Evolutionary conservation across 1,140 invertebrate species (phyloP), one percentile per base, ranked within the genome.

Genomic region (Listronotus oregonensis): DNA sequence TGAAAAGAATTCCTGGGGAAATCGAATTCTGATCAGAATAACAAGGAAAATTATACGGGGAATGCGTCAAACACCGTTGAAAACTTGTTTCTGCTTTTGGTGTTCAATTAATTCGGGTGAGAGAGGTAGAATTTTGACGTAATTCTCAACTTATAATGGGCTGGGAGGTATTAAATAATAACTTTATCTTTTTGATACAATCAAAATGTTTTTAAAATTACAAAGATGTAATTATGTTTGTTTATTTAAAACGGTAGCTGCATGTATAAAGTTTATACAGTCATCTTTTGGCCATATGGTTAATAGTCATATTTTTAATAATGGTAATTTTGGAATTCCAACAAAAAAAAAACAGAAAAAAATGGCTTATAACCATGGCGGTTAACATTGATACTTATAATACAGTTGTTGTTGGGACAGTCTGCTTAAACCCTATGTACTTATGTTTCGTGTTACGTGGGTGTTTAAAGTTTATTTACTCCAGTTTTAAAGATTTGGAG

Each of bases 1-100:
- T 54, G 50, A 63, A 63, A 54, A 63, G 50, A 63, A 63, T 43
- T 54, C 37, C 18, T n/a, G 46, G 34, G 39, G 60, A 63, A 63
- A 54, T 63, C 60, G 60, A 63, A 63, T 54, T 52, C 42, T 63
- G 60, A 63, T 63, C 60, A 34, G 50, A 54, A 63, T 63, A 54
- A 63, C 60, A 37, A 52, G 60, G 60, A 52, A 61, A 63, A 63
- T 63, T 63, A 63, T 44, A 63, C 27, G 51, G 60, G 50, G 50
- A 31, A 27, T 14, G 57, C 32, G 31, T 60, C 57, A 55, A 52
- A 52, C 43, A n/a, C 18, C 18, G 42, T 11, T 15, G 9, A 32
- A 18, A 15, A 37, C 34, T 59, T 15, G 21, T 27, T 27, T 27
- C 21, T 27, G 21, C 14, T 46, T 59, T 32, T 15, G 50, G 34